Evolutionary conservation across 2,888 invertebrate species (phyloP).

Genomic region (Selenia dentaria): DNA sequence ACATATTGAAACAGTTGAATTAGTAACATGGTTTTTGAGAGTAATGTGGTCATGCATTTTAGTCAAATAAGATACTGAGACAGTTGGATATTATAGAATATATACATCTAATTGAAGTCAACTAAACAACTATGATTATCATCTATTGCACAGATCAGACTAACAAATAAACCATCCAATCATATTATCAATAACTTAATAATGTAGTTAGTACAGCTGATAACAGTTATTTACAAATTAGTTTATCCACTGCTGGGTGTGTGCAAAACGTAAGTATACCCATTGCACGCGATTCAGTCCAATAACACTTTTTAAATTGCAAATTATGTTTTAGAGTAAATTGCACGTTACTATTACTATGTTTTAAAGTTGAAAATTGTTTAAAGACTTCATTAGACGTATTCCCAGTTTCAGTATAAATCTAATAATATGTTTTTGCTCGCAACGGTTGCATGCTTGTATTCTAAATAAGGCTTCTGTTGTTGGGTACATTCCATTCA

Average conservation of each 20-base stretch:
- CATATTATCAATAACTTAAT: too few relatives aligned
- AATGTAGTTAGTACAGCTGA: too few relatives aligned
- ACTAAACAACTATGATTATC: too few relatives aligned
- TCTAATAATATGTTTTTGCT: slow-evolving; percentile 15
- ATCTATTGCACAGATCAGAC: too few relatives aligned
- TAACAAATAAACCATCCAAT: too few relatives aligned
- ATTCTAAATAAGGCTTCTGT: slow-evolving; percentile 3
- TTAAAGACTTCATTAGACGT: slow-evolving; percentile 6
- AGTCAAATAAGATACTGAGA: too few relatives aligned
- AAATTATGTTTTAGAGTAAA: slow-evolving; percentile 16
- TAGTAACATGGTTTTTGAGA: too few relatives aligned
- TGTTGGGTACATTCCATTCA: slow-evolving; percentile 6
- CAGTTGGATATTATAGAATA: too few relatives aligned
- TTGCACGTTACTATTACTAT: slow-evolving; percentile 19
- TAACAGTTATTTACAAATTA: slow-evolving; percentile 2
- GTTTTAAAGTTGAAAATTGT: slow-evolving; percentile 9
- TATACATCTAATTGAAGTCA: too few relatives aligned
- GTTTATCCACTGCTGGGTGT: slow-evolving; percentile 2
- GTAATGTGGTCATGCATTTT: too few relatives aligned
- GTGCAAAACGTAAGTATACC: slow-evolving; percentile 32
- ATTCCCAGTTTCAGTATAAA: slow-evolving; percentile 11
- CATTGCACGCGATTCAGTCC: slow-evolving; percentile 44
- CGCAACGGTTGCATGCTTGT: slow-evolving; percentile 4
- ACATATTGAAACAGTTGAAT: too few relatives aligned
- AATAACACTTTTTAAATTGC: slow-evolving; percentile 35